phyloP scores from a whole-genome alignment of 1,140 invertebrate species.

The Apis dorsata region DNA sequence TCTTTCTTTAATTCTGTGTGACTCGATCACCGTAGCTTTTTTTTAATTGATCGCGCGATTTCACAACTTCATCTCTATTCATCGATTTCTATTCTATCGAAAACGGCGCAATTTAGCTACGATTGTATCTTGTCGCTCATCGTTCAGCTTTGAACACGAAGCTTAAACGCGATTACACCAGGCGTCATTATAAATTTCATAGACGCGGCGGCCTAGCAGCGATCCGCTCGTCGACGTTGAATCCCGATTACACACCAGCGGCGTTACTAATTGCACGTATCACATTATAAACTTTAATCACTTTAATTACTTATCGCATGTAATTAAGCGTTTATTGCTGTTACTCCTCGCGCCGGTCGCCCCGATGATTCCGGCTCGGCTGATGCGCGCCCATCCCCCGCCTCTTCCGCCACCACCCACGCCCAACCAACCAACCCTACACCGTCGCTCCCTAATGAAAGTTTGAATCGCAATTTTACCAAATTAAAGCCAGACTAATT shows the following conservation, averaged over 20 bases:
- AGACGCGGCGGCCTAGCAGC: slow-evolving; percentile 5
- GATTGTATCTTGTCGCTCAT: not conserved
- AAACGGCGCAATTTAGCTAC: too few species aligned
- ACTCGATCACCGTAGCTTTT: too few species aligned
- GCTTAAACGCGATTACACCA: slow-evolving; percentile 31
- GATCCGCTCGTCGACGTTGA: slow-evolving; percentile 46
- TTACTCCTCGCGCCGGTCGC: slow-evolving; percentile 33
- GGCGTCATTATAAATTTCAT: slow-evolving; percentile 49
- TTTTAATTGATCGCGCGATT: too few species aligned
- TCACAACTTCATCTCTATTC: too few species aligned
- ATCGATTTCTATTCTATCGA: too few species aligned
- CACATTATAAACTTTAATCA: slow-evolving; percentile 66
- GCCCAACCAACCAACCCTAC: not conserved
- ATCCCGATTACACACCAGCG: slow-evolving; percentile 53
- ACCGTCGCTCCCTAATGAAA: slow-evolving; percentile 52
- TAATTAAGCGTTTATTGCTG: slow-evolving; percentile 68
- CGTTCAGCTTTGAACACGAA: not conserved
- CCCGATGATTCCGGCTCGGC: slow-evolving; percentile 48
- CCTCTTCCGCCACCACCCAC: too few species aligned
- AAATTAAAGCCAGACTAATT: slow-evolving; percentile 63
- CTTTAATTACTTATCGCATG: slow-evolving; percentile 67
- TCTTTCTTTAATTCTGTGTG: too few species aligned
- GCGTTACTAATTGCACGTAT: slow-evolving; percentile 59
- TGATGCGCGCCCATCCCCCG: slow-evolving; percentile 16
- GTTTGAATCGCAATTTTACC: slow-evolving; percentile 62